Base-by-base conservation (phyloP, 2,113 vertebrate genomes). In the Urocitellus parryii region DNA sequence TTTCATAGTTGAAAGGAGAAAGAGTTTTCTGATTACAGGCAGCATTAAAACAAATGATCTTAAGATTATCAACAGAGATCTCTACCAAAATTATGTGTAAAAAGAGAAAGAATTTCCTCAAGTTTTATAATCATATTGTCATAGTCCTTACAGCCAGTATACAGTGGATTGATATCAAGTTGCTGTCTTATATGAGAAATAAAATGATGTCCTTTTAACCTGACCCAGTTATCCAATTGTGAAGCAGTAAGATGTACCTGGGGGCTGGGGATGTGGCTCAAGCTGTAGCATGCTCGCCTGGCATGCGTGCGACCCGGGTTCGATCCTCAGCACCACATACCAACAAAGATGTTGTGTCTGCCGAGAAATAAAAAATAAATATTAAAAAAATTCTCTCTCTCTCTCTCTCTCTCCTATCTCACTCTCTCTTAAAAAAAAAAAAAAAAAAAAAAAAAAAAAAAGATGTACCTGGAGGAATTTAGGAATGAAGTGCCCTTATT, bases 151-250 rank as follows among this genome's bases (percentile, higher is more conserved):
- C 42, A 58, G 17, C 12, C 34, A 68, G 6, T 77, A 24, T 29
- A 45, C 4, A 29, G 6, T 82, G 32, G 18, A 25, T 27, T 7
- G 16, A 16, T 48, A 84, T 37, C 51, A 20, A 48, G 7, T 67
- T 88, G 18, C 12, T 42, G 5, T 85, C 79, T 90, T 37, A 83
- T 73, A 91, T 22, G 78, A 83, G 12, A 94, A 91, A 83, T 48
- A 70, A 61, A 82, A 76, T 77, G 13, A 56, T 73, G 16, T 24
- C 63, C 24, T 79, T 92, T 61, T 20, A 77, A 70, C 76, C 6
- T 9, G 13, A 61, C 58, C 17, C 39, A 34, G 2, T 74, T 81
- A 63, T 39, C 32, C 17, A 58, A 45, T 37, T 7, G 2, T 80
- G 1, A 56, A 61, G 25, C 22, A 72, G 63, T 48, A 48, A 0